Conservation (phyloP, 2,113 vertebrate species). For the Varanus salvator region DNA sequence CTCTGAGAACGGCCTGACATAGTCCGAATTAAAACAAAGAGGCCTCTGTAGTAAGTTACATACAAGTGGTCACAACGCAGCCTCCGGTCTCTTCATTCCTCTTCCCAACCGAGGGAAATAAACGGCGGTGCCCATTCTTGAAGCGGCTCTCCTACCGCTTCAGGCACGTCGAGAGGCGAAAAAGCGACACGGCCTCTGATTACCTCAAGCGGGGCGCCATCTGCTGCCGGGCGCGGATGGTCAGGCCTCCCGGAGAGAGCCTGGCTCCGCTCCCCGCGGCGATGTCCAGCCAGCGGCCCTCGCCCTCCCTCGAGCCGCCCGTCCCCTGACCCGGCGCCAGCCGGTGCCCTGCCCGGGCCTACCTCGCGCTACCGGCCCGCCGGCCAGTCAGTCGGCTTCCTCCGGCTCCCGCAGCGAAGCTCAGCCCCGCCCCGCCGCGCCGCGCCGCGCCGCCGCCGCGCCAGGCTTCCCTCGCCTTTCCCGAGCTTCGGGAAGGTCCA, state of each 20-base stretch:
- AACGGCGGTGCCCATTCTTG: background rate
- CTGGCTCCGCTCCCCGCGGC: rapidly evolving
- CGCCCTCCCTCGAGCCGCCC: rapidly evolving
- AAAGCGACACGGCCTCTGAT: background rate
- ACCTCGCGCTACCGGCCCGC: background rate
- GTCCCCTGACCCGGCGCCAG: rapidly evolving
- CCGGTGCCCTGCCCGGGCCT: rapidly evolving
- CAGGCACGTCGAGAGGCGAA: background rate
- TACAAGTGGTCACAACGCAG: background rate
- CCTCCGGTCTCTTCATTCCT: background rate
- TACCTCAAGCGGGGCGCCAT: background rate
- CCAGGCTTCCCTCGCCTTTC: background rate
- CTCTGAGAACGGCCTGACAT: too few relatives aligned
- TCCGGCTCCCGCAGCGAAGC: background rate
- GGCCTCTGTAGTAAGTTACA: background rate
- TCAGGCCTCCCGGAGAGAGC: rapidly evolving
- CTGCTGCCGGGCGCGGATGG: background rate
- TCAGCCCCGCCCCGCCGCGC: background rate
- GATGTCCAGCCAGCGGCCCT: rapidly evolving
- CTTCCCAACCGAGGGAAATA: background rate
- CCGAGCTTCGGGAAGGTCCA: background rate
- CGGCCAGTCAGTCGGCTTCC: background rate
- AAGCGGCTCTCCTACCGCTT: background rate
- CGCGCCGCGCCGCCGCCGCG: too few relatives aligned
- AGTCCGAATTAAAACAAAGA: background rate